Conservation (phyloP, 1,140 invertebrate species). For the Linepithema humile region DNA sequence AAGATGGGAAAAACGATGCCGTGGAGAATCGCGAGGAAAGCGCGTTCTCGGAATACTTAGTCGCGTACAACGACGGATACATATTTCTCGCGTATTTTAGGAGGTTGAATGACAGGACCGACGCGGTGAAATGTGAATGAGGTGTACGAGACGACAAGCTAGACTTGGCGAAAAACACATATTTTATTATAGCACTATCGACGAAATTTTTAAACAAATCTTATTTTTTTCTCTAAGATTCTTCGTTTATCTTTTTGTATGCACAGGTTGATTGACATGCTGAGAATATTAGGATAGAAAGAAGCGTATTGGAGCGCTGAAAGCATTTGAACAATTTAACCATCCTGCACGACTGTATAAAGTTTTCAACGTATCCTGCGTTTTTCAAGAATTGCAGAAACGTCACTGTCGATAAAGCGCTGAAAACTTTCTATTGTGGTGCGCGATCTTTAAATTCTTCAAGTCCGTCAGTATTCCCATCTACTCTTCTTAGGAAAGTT, state of each 20-base stretch:
- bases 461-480: background rate
- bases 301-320: background rate
- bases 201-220: background rate
- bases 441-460: background rate
- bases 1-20: constrained; percentile 28
- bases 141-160: background rate
- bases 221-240: background rate
- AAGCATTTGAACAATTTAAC: background rate
- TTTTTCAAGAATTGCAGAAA: background rate
- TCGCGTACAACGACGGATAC: background rate
- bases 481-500: background rate
- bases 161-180: constrained; percentile 15
- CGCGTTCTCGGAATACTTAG: background rate
- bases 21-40: background rate
- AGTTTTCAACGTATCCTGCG: background rate
- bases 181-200: constrained; percentile 27
- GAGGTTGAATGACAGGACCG: background rate
- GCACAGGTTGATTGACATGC: background rate
- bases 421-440: background rate
- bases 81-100: background rate
- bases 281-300: background rate
- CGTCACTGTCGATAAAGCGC: background rate
- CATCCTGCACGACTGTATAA: background rate
- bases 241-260: background rate
- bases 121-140: constrained; percentile 23